Percentiles rank a stretch among this genome's conserved stretches.
Conservation (phyloP, 64 coral and sea anemone species). For the Trachythela sp. region DNA sequence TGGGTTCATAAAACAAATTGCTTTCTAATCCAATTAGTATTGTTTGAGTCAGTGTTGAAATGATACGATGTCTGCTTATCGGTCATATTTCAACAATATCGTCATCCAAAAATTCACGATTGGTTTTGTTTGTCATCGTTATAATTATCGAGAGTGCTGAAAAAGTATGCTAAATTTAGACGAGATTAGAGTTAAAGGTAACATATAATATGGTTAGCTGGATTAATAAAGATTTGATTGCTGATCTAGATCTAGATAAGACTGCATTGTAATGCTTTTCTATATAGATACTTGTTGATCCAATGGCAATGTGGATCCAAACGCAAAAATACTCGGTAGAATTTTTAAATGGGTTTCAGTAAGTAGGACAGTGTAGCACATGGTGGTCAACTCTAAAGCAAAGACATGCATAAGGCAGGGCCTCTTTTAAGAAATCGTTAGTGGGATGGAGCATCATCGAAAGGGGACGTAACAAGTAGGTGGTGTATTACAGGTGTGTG, state of each 20-base stretch:
- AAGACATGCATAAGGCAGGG: too few relatives aligned
- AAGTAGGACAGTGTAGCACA: too few relatives aligned
- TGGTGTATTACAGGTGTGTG: too few relatives aligned
- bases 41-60: background rate
- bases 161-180: background rate
- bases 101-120: background rate
- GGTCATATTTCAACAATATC: background rate
- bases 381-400: too few relatives aligned
- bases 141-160: background rate
- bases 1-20: background rate
- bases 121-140: background rate
- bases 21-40: constrained; percentile 2
- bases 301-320: too few relatives aligned
- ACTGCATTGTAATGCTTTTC: background rate
- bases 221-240: background rate
- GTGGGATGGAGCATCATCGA: too few relatives aligned
- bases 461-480: too few relatives aligned
- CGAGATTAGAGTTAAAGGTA: background rate
- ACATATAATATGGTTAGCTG: too few relatives aligned
- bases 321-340: too few relatives aligned
- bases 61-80: background rate
- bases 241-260: background rate
- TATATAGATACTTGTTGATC: background rate
- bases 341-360: too few relatives aligned
- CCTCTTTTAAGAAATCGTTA: too few relatives aligned